Base-by-base conservation (phyloP, 2,888 invertebrate genomes). In the Hirtodrosophila alboralis region DNA sequence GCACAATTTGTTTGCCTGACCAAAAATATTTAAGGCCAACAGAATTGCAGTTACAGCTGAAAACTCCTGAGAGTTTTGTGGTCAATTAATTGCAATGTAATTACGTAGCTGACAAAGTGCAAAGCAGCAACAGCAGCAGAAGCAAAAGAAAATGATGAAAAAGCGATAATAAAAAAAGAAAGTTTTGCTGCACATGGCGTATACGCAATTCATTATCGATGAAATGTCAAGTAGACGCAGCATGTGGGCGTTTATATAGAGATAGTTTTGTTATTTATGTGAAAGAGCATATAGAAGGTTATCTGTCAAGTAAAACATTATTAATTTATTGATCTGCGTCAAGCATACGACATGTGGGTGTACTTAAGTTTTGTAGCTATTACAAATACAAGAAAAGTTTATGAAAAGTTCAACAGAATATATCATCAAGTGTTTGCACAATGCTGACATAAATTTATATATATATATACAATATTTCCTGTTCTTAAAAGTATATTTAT, bases 81-180 rank as follows among this genome's bases (percentile, higher is more conserved):
- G 72, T 37, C 45, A 38, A 67, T 72, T 72, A 61, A 66, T 49
- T 57, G 58, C 49, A 47, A 16, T 57, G 58, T 47, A 63, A 69
- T 69, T 57, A 36, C 52, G 23, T n/a, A 7, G 12, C 7, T 14
- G 18, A 8, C 23, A 6, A 23, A 9, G 13, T 26, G n/a, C 41
- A 10, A 40, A 23, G 23, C 23, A 23, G 6, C 8, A 23, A 23
- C 6, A 8, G 21, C 34, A n/a, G 13, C n/a, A 10, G n/a, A 9
- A 4, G 30, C n/a, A 8, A n/a, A 34, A 14, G 27, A 8, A 27
- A 44, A 48, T 12, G 27, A n/a, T n/a, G 8, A 4, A 54, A 28
- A 34, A 48, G 21, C 21, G 30, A 52, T 47, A 47, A 52, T n/a
- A n/a, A n/a, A n/a, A n/a, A n/a, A n/a, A n/a, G n/a, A 51, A 44